These are phyloP conservation scores for Protula sp. DNA, from an alignment of 2,888 invertebrate genomes.

Conservation along the genomic window DNA sequence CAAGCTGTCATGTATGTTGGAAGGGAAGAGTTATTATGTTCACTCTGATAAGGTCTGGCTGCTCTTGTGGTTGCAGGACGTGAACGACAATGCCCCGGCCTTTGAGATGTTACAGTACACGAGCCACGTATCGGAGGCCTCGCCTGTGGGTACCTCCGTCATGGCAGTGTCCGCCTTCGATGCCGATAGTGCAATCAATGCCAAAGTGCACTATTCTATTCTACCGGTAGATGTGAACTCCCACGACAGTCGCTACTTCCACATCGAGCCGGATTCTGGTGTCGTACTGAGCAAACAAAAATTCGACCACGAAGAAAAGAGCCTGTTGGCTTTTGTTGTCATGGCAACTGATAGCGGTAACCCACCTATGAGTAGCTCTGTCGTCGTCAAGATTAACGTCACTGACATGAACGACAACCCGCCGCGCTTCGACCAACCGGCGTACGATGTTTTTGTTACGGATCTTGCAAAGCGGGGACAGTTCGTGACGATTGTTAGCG, in stretches of 20 bases:
- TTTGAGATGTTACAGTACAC: conserved; percentile 39
- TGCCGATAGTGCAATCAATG: conserved; percentile 40
- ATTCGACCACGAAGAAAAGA: conserved; percentile 47
- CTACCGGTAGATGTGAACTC: conserved; percentile 37
- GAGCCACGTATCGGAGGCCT: conserved; percentile 47
- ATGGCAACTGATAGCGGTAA: conserved; percentile 77
- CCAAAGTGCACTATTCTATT: conserved; percentile 66
- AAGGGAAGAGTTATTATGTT: too few relatives aligned
- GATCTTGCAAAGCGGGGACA: conserved; percentile 16
- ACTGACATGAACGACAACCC: conserved; percentile 87
- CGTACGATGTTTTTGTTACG: conserved; percentile 11
- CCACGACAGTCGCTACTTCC: conserved; percentile 64
- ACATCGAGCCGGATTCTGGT: conserved; percentile 72
- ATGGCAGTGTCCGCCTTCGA: conserved; percentile 46
- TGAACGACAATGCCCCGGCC: conserved; percentile 51
- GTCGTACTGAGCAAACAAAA: conserved; percentile 63
- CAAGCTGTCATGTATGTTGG: too few relatives aligned
- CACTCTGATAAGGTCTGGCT: too few relatives aligned
- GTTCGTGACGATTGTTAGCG: conserved; percentile 79
- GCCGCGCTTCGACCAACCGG: conserved; percentile 58
- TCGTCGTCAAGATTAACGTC: conserved; percentile 77
- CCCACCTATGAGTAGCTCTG: conserved; percentile 74
- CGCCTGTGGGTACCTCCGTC: conserved; percentile 44
- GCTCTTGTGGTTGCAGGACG: conserved; percentile 59
- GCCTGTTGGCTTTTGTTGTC: conserved; percentile 71